Evolutionary conservation across 2,113 vertebrate species (phyloP), one percentile per base, ranked within the genome.

Genomic region (Chamaea fasciata): DNA sequence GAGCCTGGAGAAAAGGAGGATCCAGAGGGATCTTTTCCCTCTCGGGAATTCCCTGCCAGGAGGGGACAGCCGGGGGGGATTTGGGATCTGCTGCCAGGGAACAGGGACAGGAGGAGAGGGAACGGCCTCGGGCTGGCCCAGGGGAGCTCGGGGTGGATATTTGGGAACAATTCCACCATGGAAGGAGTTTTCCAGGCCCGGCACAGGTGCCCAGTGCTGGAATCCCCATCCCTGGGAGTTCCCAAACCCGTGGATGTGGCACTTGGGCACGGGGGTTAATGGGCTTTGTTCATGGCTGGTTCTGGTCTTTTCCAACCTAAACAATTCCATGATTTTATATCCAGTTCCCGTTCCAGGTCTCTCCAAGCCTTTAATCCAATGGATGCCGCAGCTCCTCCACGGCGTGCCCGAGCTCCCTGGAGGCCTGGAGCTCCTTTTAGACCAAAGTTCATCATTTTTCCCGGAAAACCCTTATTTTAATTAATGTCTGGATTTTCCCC

Each of bases 251-350:
- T 41, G 55, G 16, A 10, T 7, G 56, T 31, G 46, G 20, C 55
- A 3, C 23, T 7, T 24, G 12, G 37, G 65, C 53, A 11, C 37
- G 15, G 44, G 44, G 50, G 15, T 28, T 18, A 7, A 23, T 1
- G 3, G 6, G 18, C 30, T 13, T 33, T 8, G 30, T 26, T 22
- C 26, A 2, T 19, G 15, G 22, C 15, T 71, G 1, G 5, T 2
- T 11, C n/a, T 20, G 27, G 4, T 24, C 24, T 42, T 71, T 35
- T 35, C 56, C 67, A 35, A 2, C 47, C 33, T 3, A 4, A 62
- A 35, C 11, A 16, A 71, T 63, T 63, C 68, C 67, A 13, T 8
- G 67, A 13, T 31, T 62, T 41, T 41, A 41, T 41, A 41, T 41
- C n/a, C n/a, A n/a, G n/a, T n/a, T n/a, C n/a, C n/a, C n/a, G n/a